Conservation (phyloP, 35 echinoderm and acorn worm species). For the Lytechinus pictus region DNA sequence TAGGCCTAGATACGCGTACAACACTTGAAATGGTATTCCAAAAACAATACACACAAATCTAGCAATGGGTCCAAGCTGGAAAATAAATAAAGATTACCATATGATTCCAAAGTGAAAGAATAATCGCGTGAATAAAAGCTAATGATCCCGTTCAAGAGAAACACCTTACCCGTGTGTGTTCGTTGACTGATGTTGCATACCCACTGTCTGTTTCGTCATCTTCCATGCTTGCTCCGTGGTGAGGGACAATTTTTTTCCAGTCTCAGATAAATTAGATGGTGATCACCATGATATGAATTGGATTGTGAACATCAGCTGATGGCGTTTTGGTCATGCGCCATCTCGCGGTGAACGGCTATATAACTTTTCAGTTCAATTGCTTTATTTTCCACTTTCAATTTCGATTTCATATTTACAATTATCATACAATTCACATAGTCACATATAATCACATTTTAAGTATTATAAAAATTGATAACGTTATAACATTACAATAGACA, state of each 20-base stretch:
- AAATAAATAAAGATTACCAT: not conserved
- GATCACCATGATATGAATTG: constrained; percentile 19
- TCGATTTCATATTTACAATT: too few species aligned
- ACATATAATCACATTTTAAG: too few species aligned
- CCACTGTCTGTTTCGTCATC: constrained; percentile 97
- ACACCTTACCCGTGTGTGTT: constrained; percentile 83
- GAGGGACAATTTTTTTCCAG: not conserved
- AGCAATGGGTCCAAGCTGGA: constrained; percentile 9
- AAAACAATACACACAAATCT: constrained; percentile 26
- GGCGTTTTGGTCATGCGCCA: not conserved
- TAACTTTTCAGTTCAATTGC: not conserved
- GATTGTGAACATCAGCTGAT: not conserved
- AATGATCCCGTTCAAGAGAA: constrained; percentile 37
- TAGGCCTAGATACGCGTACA: too few species aligned
- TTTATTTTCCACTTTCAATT: too few species aligned
- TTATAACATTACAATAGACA: too few species aligned
- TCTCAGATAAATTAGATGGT: constrained; percentile 11
- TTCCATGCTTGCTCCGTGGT: constrained; percentile 72
- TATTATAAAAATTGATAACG: too few species aligned
- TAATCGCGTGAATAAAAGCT: constrained; percentile 15
- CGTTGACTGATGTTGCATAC: constrained; percentile 85
- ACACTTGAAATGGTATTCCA: not conserved
- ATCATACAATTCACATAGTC: too few species aligned
- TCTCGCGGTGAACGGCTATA: not conserved
- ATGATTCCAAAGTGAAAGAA: constrained; percentile 40